Base-by-base conservation (phyloP, 2,113 vertebrate species). In the Anolis carolinensis region DNA sequence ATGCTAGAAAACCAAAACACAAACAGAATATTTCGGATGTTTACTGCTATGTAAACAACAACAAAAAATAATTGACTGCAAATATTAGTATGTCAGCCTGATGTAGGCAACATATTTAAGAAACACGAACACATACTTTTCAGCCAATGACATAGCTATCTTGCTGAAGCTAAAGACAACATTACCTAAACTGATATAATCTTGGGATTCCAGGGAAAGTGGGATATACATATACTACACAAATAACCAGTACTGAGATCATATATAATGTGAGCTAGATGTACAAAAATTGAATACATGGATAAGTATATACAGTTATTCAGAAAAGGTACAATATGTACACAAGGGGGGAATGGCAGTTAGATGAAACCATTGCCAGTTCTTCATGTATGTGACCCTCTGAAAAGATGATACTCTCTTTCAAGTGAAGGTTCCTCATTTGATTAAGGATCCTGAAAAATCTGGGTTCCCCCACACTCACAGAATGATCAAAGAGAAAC, bases 1-100 rank as follows among this genome's bases (percentile, higher is more conserved):
- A 99, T 97, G 86, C 99, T 99, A 93, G 44, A 93, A 93, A 74
- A 90, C 92, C 88, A 90, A 23, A 44, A 84, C 16, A 81, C 67
- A 68, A 50, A 20, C 36, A 81, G 89, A 91, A 84, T 82, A 81
- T 62, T 71, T 76, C 81, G 65, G 89, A 23, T 16, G 81, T 83
- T 72, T 39, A 79, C 6, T 52, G 9, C 18, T 88, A 89, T 81
- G 79, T 18, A 87, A 30, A 68, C 70, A 23, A 44, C 86, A 88
- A 67, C 3, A 80, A 9, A 82, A 72, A 89, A 21, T 1, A 89
- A 62, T 81, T 4, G 0, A 86, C 71, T 32, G 32, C 62, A 86
- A 86, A 44, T n/a, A 27, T 44, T 83, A 55, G 8, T 77, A 48
- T 59, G 92, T n/a, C 32, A 30, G 62, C 32, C n/a, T 80, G 11